These are phyloP conservation scores for Chrysopilus asiliformis DNA, from an alignment of 2,888 invertebrate genomes.

Conservation along the genomic window DNA sequence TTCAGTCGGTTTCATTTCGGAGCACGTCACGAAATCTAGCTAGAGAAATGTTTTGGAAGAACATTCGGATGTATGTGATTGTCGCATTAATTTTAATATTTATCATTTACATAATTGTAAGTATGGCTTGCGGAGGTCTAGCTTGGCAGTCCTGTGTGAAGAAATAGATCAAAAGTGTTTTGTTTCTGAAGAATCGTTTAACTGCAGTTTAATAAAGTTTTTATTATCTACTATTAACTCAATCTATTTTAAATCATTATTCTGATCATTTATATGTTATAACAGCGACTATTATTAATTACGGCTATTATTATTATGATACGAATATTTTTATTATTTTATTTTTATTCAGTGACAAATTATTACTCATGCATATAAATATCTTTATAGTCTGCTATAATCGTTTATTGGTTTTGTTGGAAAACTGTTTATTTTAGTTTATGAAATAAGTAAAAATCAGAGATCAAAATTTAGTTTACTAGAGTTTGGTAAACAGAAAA, in stretches of 20 bases:
- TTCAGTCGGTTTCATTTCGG: slow-evolving; percentile 77
- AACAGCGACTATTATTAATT: background rate
- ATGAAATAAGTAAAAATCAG: too few relatives aligned
- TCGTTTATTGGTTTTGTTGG: too few relatives aligned
- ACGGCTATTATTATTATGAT: background rate
- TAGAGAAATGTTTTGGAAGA: slow-evolving; percentile 85
- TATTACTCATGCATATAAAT: too few relatives aligned
- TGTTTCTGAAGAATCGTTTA: too few relatives aligned
- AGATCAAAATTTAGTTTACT: too few relatives aligned
- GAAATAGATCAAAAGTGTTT: slow-evolving; percentile 24
- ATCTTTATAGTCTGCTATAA: too few relatives aligned
- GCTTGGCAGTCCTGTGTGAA: slow-evolving; percentile 60
- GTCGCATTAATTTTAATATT: slow-evolving; percentile 51
- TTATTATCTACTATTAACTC: too few relatives aligned
- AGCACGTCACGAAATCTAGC: slow-evolving; percentile 75
- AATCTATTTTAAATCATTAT: background rate
- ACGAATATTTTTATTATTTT: background rate
- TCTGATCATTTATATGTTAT: background rate
- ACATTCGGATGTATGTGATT: slow-evolving; percentile 72
- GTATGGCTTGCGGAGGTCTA: slow-evolving; percentile 76
- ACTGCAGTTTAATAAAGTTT: too few relatives aligned
- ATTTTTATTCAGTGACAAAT: too few relatives aligned
- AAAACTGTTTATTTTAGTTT: too few relatives aligned
- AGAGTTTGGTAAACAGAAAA: too few relatives aligned
- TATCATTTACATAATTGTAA: slow-evolving; percentile 70